Percentiles rank a stretch among this genome's conserved stretches.
Evolutionary conservation across 2,797 vertebrate genomes (phyloP).

Genomic region (Cryptoprocta ferox): DNA sequence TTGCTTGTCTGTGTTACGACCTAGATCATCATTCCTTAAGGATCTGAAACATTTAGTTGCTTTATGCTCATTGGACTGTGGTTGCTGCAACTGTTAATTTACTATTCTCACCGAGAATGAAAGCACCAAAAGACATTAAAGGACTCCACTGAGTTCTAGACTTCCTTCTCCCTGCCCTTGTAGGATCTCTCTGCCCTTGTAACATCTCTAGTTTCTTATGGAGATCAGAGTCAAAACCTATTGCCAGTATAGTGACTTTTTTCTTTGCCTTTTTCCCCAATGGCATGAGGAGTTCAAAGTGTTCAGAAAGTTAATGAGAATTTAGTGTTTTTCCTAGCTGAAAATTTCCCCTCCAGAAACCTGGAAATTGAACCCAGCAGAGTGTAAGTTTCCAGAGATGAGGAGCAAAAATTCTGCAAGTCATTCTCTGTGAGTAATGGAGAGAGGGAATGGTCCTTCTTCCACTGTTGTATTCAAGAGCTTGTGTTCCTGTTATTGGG

Average conservation of each 20-base stretch:
- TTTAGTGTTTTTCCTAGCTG: neutral
- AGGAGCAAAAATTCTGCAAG: neutral
- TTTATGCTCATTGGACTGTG: neutral
- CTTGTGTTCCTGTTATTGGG: neutral
- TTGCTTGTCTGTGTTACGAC: neutral
- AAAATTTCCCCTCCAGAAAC: neutral
- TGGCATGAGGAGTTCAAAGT: neutral
- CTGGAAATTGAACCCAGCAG: neutral
- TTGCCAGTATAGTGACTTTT: neutral
- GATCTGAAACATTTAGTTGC: neutral
- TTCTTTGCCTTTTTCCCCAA: neutral
- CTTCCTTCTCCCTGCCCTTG: neutral
- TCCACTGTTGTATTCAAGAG: neutral
- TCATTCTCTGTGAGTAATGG: neutral
- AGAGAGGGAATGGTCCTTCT: neutral
- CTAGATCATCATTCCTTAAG: neutral
- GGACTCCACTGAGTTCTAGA: neutral
- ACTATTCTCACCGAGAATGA: neutral
- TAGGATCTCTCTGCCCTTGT: too few species aligned
- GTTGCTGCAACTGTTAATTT: neutral
- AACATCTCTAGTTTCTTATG: neutral
- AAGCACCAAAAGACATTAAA: neutral
- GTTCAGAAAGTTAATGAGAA: neutral
- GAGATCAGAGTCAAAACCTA: neutral
- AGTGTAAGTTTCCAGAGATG: neutral